Evolutionary conservation across 2,797 vertebrate species (phyloP).

Genomic region (Carapus acus): DNA sequence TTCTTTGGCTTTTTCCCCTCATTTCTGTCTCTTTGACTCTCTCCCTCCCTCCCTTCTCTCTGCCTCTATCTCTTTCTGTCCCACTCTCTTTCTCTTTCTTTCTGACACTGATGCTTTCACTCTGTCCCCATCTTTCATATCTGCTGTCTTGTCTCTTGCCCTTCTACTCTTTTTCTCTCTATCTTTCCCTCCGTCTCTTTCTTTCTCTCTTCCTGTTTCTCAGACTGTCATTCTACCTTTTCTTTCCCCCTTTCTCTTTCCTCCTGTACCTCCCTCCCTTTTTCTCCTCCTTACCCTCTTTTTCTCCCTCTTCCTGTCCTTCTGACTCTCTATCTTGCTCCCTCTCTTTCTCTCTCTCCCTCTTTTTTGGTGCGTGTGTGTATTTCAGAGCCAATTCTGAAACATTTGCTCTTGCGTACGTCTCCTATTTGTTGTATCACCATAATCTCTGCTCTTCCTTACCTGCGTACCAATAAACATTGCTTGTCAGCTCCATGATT

Average conservation of each 20-base stretch:
- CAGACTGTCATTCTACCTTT: too few species aligned
- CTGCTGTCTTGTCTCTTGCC: too few species aligned
- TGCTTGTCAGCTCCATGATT: too few species aligned
- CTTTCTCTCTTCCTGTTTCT: not conserved
- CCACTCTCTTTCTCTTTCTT: constrained; percentile 5
- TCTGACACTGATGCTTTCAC: not conserved
- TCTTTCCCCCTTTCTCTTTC: not conserved
- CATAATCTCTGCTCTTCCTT: not conserved
- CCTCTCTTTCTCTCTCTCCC: too few species aligned
- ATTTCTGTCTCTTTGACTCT: not conserved
- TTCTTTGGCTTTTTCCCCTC: not conserved
- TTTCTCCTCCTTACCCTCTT: not conserved
- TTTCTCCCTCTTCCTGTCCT: too few species aligned
- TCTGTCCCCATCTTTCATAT: too few species aligned
- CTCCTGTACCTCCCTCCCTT: not conserved
- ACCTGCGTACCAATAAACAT: too few species aligned
- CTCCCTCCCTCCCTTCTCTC: constrained; percentile 1
- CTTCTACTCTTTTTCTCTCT: not conserved
- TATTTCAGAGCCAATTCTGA: too few species aligned
- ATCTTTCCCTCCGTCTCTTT: constrained; percentile 4
- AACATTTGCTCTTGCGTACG: not conserved
- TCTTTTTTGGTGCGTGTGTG: too few species aligned
- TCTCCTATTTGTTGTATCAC: not conserved
- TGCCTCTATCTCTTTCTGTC: too few species aligned
- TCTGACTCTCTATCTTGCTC: constrained; percentile 4